Evolutionary conservation across 2,888 invertebrate species (phyloP), one percentile per base, ranked within the genome.

Genomic region (Heliconius sara): DNA sequence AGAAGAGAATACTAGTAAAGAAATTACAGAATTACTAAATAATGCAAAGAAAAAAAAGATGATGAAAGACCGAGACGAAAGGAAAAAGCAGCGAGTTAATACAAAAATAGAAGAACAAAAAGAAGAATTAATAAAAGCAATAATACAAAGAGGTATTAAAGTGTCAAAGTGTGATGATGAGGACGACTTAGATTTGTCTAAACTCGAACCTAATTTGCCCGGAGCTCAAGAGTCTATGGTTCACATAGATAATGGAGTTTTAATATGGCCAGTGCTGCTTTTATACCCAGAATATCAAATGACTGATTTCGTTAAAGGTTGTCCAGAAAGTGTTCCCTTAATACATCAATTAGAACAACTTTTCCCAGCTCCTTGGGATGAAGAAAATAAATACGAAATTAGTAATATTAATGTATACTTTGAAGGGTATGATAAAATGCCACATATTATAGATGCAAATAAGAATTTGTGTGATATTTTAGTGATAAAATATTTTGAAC

Each of bases 181-280:
- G 39, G 93, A 92, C 83, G 92, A 92, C 70, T 91, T 92, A 79
- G 95, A 95, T 81, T 84, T 96, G 74, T 95, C 95, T 9, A 96
- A 96, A 83, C 84, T 97, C 27, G 96, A 96, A 78, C 97, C 97
- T 0, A 95, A 95, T 85, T 94, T 97, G 84, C 96, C 97, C 0
- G 96, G 97, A 60, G 95, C 97, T 9, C 96, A 96, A 68, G 96
- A 96, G 78, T 92, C 95, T 80, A 95, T 96, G 76, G 98, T 98
- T 0, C 95, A 96, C 86, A 86, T 97, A 19, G 96, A 96, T 82
- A 93, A 96, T 86, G 91, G 96, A 0, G 85, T 93, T 22, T 91
- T 99, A 19, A 92, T 97, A 76, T 99, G 99, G 99, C 99, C 99
- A 0, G 97, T 98, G 0, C 94, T 98, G 27, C 96, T 99, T 84